A percentile compares a stretch with the other conserved stretches of the same genome.
Conservation (phyloP, 1,140 invertebrate species). For the Drosophila quadrilineata region DNA sequence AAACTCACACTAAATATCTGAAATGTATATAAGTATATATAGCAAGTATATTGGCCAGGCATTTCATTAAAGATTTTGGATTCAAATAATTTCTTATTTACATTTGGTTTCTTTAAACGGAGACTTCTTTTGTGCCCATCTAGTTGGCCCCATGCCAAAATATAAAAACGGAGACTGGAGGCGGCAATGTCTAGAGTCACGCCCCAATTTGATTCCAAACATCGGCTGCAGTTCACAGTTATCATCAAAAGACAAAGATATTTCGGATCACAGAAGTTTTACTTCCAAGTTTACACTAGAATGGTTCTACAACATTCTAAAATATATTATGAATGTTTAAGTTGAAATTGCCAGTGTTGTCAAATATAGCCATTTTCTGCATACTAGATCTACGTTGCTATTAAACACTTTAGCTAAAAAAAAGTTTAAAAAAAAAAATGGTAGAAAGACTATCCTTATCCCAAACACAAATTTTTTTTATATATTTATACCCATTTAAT, state of each 20-base stretch:
- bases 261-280: no score
- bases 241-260: constrained; percentile 9
- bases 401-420: no score
- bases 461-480: no score
- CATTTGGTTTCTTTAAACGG: constrained; percentile 22
- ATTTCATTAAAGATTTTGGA: constrained; percentile 28
- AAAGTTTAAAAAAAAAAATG: constrained; percentile 1
- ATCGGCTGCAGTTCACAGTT: constrained; percentile 6
- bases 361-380: neutral
- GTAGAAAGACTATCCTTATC: no score
- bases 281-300: no score
- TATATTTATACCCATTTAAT: no score
- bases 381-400: no score
- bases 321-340: no score
- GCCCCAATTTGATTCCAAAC: constrained; percentile 8
- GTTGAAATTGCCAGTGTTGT: no score
- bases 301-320: no score
- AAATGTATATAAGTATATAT: neutral
- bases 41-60: constrained; percentile 3
- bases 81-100: constrained; percentile 32
- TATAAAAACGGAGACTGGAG: constrained; percentile 10
- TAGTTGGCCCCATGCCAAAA: constrained; percentile 65
- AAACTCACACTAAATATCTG: neutral
- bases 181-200: constrained; percentile 20
- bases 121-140: neutral